Percentiles rank a stretch among this genome's conserved stretches.
Evolutionary conservation across 2,113 vertebrate species (phyloP).

Genomic region (Haemorhous mexicanus): DNA sequence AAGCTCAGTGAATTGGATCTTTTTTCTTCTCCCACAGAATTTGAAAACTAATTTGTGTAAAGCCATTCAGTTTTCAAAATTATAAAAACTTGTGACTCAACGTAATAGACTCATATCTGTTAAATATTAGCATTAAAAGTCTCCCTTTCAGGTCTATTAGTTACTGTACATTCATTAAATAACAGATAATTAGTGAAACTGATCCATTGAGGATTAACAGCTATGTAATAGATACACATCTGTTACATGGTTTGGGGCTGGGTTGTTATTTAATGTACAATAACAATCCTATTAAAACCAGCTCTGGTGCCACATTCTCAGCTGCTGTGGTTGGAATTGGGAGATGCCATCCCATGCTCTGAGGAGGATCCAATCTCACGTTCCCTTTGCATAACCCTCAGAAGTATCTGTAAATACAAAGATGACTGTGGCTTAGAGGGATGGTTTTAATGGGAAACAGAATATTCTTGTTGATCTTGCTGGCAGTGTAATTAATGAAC

Average conservation of each 20-base stretch:
- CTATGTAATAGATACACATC: constrained; percentile 49
- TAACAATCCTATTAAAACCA: constrained; percentile 23
- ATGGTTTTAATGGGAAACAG: not conserved
- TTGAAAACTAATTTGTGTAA: not conserved
- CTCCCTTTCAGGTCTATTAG: constrained; percentile 28
- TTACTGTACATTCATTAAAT: constrained; percentile 61
- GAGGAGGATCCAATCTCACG: not conserved
- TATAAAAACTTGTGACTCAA: not conserved
- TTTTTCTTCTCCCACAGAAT: not conserved
- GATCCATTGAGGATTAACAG: constrained; percentile 34
- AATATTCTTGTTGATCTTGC: not conserved
- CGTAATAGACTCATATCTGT: not conserved
- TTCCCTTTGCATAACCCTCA: not conserved
- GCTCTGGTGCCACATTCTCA: not conserved
- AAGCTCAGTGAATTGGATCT: not conserved
- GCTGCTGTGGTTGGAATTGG: not conserved
- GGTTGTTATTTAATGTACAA: constrained; percentile 35
- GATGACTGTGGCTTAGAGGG: not conserved
- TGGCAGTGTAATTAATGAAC: not conserved
- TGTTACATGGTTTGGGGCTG: not conserved
- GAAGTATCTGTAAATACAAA: not conserved
- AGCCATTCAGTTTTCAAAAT: not conserved
- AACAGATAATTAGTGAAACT: constrained; percentile 38
- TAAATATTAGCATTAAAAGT: constrained; percentile 14
- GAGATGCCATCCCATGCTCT: not conserved